These are phyloP conservation scores for Nematolebias whitei DNA, from an alignment of 2,113 vertebrate species.

Conservation along the genomic window DNA sequence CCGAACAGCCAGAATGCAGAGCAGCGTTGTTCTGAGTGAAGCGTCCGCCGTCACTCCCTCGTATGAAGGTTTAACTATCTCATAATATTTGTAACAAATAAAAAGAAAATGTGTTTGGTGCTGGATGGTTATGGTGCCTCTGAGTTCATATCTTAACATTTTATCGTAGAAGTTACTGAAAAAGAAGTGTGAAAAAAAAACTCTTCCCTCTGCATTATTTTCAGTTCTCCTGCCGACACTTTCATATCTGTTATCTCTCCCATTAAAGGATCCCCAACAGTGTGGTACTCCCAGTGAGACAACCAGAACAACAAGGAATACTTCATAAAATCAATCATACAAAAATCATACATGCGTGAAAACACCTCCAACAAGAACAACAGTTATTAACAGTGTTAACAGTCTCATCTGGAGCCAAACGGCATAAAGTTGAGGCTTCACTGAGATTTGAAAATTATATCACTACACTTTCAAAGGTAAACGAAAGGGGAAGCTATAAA, in stretches of 20 bases:
- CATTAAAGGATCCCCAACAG: neutral
- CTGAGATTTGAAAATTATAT: neutral
- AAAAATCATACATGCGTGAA: neutral
- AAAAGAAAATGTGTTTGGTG: neutral
- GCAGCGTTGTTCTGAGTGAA: neutral
- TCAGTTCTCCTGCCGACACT: slow-evolving; percentile 2
- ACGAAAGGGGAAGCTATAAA: neutral
- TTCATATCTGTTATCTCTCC: slow-evolving; percentile 4
- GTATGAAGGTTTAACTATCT: neutral
- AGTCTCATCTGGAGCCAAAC: no score
- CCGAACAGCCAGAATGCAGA: neutral
- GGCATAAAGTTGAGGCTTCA: neutral
- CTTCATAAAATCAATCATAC: neutral
- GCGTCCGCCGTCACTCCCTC: neutral
- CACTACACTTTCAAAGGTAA: neutral
- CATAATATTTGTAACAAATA: neutral
- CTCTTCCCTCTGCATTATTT: neutral
- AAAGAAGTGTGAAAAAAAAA: no score
- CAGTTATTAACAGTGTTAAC: no score
- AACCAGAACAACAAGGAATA: neutral
- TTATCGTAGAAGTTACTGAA: neutral
- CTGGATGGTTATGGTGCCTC: neutral
- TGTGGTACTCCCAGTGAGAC: no score
- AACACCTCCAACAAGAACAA: no score
- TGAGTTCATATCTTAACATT: neutral